Base-by-base conservation (phyloP, 1,140 invertebrate genomes). In the Tenebrio molitor region DNA sequence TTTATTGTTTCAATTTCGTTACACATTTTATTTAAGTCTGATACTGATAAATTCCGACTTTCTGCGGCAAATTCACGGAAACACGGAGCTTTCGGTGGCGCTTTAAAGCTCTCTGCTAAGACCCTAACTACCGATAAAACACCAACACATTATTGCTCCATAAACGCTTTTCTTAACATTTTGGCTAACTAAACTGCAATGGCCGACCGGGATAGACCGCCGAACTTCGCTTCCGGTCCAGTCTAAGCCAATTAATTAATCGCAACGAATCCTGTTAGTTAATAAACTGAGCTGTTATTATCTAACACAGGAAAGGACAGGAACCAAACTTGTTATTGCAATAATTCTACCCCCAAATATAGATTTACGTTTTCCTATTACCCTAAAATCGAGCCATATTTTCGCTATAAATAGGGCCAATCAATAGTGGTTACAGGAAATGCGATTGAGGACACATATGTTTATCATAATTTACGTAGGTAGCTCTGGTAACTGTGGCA, bases 11-110 rank as follows among this genome's bases (percentile, higher is more conserved):
- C 34, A 41, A 42, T 44, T 66, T 23, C 17, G 15, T 36, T 66
- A 66, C 36, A 42, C 15, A 42, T 66, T 66, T 66, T 66, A 65
- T 65, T 39, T 65, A 39, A 41, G 19, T 39, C 39, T 65, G 8
- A 39, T 21, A 65, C 39, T 41, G 63, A 65, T 65, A 66, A 66
- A 42, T 66, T 23, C 23, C 21, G 50, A 58, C 50, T n/a, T 58
- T n/a, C 50, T 12, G 23, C 15, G 8, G 14, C 50, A 23, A 29
- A 58, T 29, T 29, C 50, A 15, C 50, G 8, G 19, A n/a, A 58
- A 58, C 50, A 58, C 23, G 5, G 15, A 53, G 21, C 50, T 58
- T 58, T 58, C 23, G 50, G 23, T 25, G n/a, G 23, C 44, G 44
- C 12, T 21, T 17, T 50, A 50, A 50, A 50, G 19, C 19, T 19